Conservation (phyloP, 2,797 vertebrate species). For the Lagodon rhomboides region DNA sequence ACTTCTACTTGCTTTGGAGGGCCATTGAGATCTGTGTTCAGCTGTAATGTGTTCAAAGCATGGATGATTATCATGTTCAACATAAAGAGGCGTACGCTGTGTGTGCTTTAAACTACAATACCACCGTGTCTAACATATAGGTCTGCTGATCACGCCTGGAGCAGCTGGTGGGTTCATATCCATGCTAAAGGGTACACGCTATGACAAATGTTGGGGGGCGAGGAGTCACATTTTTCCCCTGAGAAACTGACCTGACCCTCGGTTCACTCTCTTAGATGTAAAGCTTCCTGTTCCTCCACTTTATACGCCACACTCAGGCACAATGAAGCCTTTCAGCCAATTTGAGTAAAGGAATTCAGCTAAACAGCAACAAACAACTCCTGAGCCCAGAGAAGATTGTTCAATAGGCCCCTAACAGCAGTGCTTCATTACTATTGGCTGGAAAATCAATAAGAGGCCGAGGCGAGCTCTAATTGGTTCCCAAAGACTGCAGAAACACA, state of each 20-base stretch:
- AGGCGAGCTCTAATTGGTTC: slow-evolving; percentile 74
- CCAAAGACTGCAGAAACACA: slow-evolving; percentile 61
- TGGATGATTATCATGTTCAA: background rate
- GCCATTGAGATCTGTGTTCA: background rate
- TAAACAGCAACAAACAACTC: slow-evolving; percentile 61
- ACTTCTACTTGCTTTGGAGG: background rate
- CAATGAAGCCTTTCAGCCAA: slow-evolving; percentile 56
- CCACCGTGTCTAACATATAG: slow-evolving; percentile 9
- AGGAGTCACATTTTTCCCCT: background rate
- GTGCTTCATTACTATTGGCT: slow-evolving; percentile 79
- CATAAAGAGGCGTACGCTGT: background rate
- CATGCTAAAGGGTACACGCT: slow-evolving; percentile 13
- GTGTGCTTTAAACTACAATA: background rate
- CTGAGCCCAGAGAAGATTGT: slow-evolving; percentile 48
- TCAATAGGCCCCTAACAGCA: slow-evolving; percentile 59
- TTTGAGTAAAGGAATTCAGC: slow-evolving; percentile 65
- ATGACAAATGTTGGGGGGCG: slow-evolving; percentile 19
- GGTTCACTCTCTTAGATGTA: background rate
- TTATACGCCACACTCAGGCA: slow-evolving; percentile 16
- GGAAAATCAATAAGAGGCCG: slow-evolving; percentile 77
- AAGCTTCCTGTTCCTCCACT: slow-evolving; percentile 35
- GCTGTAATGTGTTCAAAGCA: background rate
- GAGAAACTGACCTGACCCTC: slow-evolving; percentile 33
- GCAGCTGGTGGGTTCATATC: slow-evolving; percentile 19
- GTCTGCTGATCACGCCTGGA: background rate